These are phyloP conservation scores for Bos javanicus DNA, from an alignment of 2,113 vertebrate species.

Conservation along the genomic window DNA sequence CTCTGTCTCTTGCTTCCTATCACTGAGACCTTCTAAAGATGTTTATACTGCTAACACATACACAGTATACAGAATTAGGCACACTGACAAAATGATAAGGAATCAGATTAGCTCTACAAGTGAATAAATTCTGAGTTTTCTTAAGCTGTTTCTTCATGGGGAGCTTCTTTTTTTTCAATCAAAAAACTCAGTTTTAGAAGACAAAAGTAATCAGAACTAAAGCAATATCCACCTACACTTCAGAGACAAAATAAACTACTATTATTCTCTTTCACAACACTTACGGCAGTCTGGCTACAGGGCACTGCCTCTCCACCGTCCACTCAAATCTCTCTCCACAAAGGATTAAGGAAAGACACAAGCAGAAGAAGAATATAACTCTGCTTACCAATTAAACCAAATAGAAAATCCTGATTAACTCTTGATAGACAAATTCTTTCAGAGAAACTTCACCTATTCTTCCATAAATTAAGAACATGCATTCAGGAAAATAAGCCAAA, in stretches of 20 bases:
- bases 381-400: neutral
- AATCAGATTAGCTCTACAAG: neutral
- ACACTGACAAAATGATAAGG: neutral
- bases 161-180: neutral
- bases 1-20: neutral
- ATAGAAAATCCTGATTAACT: neutral
- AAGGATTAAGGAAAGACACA: neutral
- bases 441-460: neutral
- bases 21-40: neutral
- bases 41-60: neutral
- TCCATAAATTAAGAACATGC: neutral
- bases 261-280: neutral
- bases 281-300: too few species aligned
- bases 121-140: neutral
- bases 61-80: neutral
- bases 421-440: neutral
- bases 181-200: neutral
- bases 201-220: neutral
- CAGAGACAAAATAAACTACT: neutral
- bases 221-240: neutral
- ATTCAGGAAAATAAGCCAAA: constrained; percentile 7
- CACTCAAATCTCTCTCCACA: neutral
- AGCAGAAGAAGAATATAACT: neutral
- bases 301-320: accelerated
- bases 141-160: neutral